These are phyloP conservation scores for Nothobranchius furzeri DNA, from an alignment of 2,113 vertebrate species.

Conservation along the genomic window DNA sequence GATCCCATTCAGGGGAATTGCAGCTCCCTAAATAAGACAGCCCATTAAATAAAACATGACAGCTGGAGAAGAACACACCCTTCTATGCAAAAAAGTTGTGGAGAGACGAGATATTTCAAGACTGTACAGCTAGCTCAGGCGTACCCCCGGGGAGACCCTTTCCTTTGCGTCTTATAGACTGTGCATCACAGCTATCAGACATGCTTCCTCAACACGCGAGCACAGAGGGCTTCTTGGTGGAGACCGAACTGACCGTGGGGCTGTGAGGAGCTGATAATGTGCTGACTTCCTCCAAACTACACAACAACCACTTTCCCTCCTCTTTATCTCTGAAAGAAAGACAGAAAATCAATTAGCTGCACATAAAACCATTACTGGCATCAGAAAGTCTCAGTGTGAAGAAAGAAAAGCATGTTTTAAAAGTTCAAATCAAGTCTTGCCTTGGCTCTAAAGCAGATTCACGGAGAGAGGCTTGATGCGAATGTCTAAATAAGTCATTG, in stretches of 20 bases:
- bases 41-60: slow-evolving; percentile 77
- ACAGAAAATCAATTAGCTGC: slow-evolving; percentile 21
- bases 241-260: slow-evolving; percentile 33
- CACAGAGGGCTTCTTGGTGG: slow-evolving; percentile 11
- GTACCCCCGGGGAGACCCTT: slow-evolving; percentile 41
- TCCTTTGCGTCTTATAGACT: slow-evolving; percentile 47
- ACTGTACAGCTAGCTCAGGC: slow-evolving; percentile 52
- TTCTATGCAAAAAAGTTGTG: slow-evolving; percentile 55
- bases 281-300: slow-evolving; percentile 20
- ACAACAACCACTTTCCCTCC: slow-evolving; percentile 15
- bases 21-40: slow-evolving; percentile 63
- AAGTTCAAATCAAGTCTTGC: slow-evolving; percentile 15
- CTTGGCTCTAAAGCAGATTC: slow-evolving; percentile 2
- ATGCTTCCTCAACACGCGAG: slow-evolving; percentile 16
- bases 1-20: slow-evolving; percentile 67
- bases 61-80: slow-evolving; percentile 56
- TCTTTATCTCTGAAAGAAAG: slow-evolving; percentile 15
- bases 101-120: slow-evolving; percentile 66
- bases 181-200: slow-evolving; percentile 54
- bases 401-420: neutral
- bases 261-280: slow-evolving; percentile 45
- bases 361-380: slow-evolving; percentile 19
- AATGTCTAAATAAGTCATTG: slow-evolving; percentile 73
- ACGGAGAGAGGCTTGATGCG: slow-evolving; percentile 52
- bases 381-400: slow-evolving; percentile 18